Base-by-base conservation (phyloP, 2,113 vertebrate species). In the Emberiza fucata region DNA sequence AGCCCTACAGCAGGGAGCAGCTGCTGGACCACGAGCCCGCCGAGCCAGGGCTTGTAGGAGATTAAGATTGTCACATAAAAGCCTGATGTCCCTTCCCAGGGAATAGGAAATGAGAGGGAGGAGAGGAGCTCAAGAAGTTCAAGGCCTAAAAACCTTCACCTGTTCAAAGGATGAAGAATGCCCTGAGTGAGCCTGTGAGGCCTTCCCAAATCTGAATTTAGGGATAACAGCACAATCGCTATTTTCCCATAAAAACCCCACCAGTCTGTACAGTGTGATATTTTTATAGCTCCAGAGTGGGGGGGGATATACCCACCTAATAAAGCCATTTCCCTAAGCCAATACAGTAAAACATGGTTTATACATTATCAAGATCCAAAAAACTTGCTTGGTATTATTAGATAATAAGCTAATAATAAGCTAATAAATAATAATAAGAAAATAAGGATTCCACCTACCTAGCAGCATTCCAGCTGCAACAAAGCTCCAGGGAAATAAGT, bases 21-120 rank as follows among this genome's bases (percentile, higher is more conserved):
- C 21, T 6, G 3, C 33, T 8, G 11, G 29, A 35, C 25, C 20
- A 4, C 0, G 1, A 91, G 21, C 8, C 11, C 0, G 0, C 22
- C 37, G 23, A 37, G 25, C 27, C 48, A 51, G 12, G 1, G 6
- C 8, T 78, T 27, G 11, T 10, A 29, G n/a, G 57, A 35, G 12
- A 20, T 51, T 51, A 45, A 63, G 28, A 37, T 2, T 15, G 37
- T 40, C 48, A 14, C 12, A 28, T 44, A 29, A 60, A 81, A 79
- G 18, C 35, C 48, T 79, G 24, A 28, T 57, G 12, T 29, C 25
- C 19, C 28, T 88, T 72, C 21, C 31, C 31, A 53, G 54, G 28
- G 16, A 69, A 53, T 10, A 65, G 0, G 4, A 77, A 39, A 61
- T 25, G 8, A 48, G 16, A 83, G 11, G 22, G 6, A 80, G 48